Base-by-base conservation (phyloP, 2,797 vertebrate species). In the Caiman crocodilus region DNA sequence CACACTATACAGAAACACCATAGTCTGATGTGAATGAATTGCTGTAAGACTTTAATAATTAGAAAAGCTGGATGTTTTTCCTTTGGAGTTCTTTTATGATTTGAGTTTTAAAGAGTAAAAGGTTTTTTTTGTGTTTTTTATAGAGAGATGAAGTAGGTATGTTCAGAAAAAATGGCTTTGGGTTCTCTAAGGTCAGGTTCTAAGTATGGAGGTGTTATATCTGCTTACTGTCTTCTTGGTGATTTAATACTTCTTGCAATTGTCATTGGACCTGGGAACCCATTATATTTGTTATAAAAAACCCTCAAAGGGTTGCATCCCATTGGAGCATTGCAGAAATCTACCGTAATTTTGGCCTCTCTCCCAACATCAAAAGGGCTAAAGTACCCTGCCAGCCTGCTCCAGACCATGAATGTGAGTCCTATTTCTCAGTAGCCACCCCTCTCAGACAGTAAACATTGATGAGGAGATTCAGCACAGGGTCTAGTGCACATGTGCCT, bases 201-300 rank as follows among this genome's bases (percentile, higher is more conserved):
- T 79, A 92, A 94, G 85, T 89, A 92, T 90, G 92, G 94, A 96
- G 91, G 96, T 96, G 96, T 87, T 96, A 91, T 42, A 93, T 97
- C 96, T 96, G 95, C 90, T 96, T 50, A 50, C 42, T 50, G 94
- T 92, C 95, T 95, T 92, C 86, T 79, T 79, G 56, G 42, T 90
- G 6, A 74, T 90, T 94, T 89, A 95, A 94, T 20, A 64, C 93
- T 82, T 91, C 42, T 50, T 50, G 11, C 42, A 50, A 10, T 50
- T 50, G 42, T 50, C 42, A 50, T 3, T 90, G 86, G 35, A 73
- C 50, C 69, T 42, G 69, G 69, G 50, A 42, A 73, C 9, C 21
- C 42, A 14, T 71, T 35, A 25, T 50, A 50, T 50, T 50, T 50
- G 42, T 50, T 50, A 50, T 50, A 50, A 50, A 50, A 50, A 9